A percentile compares a stretch with the other conserved stretches of the same genome.
phyloP scores from a whole-genome alignment of 35 echinoderm and acorn worm species.

The Eucidaris tribuloides region DNA sequence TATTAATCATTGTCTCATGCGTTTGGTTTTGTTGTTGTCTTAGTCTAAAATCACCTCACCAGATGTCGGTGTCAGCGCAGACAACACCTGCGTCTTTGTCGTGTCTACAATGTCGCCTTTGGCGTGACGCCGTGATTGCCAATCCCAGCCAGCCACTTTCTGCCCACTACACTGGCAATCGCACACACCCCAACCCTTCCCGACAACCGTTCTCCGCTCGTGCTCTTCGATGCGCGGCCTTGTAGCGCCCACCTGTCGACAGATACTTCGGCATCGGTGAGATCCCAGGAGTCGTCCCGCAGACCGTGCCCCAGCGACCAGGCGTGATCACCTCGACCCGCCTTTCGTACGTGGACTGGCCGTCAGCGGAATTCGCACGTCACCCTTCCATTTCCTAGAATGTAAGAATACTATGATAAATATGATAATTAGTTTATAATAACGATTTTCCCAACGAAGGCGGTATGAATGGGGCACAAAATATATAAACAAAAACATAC shows the following conservation, averaged over 20 bases:
- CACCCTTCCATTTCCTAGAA: slow-evolving; percentile 1
- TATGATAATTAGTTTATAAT: no score
- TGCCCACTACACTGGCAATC: background rate
- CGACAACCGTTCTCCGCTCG: background rate
- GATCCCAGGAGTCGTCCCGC: background rate
- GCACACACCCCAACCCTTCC: background rate
- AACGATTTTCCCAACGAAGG: no score
- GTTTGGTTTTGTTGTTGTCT: no score
- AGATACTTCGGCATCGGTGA: slow-evolving; percentile 18
- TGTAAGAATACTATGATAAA: no score
- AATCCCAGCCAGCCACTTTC: background rate
- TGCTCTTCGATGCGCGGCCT: background rate
- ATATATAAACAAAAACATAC: no score
- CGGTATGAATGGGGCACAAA: no score
- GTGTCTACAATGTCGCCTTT: background rate
- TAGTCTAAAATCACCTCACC: background rate
- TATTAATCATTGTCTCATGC: no score
- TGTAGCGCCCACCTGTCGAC: slow-evolving; percentile 17
- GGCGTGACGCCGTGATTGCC: background rate
- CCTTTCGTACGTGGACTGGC: background rate
- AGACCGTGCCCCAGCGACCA: background rate
- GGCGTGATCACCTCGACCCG: background rate
- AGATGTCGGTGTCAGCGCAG: background rate
- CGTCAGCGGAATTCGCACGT: background rate
- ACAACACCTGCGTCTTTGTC: background rate